Conservation (phyloP, 2,888 invertebrate genomes). For the Drosophila merina region DNA sequence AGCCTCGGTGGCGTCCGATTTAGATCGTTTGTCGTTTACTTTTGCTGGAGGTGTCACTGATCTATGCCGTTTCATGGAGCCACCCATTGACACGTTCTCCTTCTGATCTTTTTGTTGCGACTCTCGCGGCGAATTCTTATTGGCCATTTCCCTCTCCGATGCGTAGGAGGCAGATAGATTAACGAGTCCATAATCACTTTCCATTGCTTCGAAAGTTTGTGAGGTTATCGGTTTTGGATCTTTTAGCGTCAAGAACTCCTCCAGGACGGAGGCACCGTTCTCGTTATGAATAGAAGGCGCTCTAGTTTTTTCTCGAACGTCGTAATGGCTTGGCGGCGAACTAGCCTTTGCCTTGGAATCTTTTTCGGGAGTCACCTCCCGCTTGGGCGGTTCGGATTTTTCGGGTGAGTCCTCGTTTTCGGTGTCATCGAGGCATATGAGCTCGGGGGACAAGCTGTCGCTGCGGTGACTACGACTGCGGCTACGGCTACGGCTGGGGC, state of each 20-base stretch:
- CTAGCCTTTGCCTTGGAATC: conserved; percentile 1
- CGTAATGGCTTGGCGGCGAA: conserved; percentile 13
- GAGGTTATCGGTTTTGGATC: conserved; percentile 18
- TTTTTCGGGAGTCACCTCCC: conserved; percentile 19
- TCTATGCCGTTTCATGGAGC: conserved; percentile 54
- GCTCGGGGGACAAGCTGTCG: conserved; percentile 47
- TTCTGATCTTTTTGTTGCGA: neutral
- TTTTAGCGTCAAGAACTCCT: conserved; percentile 53
- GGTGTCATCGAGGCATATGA: conserved; percentile 68
- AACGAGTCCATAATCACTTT: conserved; percentile 6
- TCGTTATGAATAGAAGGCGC: conserved; percentile 20
- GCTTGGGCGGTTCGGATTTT: conserved; percentile 28
- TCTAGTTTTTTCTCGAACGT: neutral
- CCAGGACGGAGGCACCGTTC: conserved; percentile 49
- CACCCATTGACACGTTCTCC: conserved; percentile 8
- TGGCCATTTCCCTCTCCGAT: neutral
- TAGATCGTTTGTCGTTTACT: conserved; percentile 20
- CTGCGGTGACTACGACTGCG: conserved; percentile 33
- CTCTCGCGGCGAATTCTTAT: neutral
- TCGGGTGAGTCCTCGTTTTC: conserved; percentile 70
- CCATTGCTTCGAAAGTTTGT: conserved; percentile 10
- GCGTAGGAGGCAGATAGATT: conserved; percentile 11
- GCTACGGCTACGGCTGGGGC: conserved; percentile 4
- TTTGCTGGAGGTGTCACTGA: conserved; percentile 46
- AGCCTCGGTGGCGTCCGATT: conserved; percentile 1